A percentile compares a stretch with the other conserved stretches of the same genome.
phyloP scores from a whole-genome alignment of 92 coral and sea anemone genomes.

The Diadumene lineata region DNA sequence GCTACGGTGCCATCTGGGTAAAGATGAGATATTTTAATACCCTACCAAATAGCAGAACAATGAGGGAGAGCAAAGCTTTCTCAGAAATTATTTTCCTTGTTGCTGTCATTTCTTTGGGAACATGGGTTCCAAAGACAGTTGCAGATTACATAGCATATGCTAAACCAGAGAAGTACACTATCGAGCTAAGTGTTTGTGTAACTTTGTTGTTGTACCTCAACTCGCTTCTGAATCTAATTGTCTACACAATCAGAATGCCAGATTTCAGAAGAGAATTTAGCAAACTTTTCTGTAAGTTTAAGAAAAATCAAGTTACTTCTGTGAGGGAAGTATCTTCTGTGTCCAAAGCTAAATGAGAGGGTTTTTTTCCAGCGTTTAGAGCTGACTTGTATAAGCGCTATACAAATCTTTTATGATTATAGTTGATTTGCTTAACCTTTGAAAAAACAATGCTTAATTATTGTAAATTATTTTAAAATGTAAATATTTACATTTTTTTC shows the following conservation, averaged over 20 bases:
- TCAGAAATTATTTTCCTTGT: constrained; percentile 8
- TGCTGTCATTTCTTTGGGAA: neutral
- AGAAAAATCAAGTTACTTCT: neutral
- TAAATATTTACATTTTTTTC: no score
- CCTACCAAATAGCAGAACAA: neutral
- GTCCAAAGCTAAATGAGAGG: neutral
- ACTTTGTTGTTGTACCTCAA: neutral
- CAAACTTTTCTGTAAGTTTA: neutral
- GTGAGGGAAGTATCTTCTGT: neutral
- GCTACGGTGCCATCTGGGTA: neutral
- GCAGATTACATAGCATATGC: neutral
- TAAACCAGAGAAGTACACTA: neutral
- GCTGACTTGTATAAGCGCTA: no score
- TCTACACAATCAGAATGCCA: constrained; percentile 6
- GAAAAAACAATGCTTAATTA: no score
- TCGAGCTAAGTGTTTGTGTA: neutral
- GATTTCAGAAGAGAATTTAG: constrained; percentile 1
- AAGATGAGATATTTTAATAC: neutral
- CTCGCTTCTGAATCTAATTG: neutral
- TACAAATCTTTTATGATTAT: neutral
- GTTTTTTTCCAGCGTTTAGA: no score
- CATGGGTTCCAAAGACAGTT: constrained; percentile 1
- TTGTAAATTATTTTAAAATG: no score
- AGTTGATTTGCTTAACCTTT: no score
- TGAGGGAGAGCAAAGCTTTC: neutral